Percentiles rank a stretch among this genome's conserved stretches.
phyloP scores from a whole-genome alignment of 2,888 invertebrate species.

The Drosophila quinaria region DNA sequence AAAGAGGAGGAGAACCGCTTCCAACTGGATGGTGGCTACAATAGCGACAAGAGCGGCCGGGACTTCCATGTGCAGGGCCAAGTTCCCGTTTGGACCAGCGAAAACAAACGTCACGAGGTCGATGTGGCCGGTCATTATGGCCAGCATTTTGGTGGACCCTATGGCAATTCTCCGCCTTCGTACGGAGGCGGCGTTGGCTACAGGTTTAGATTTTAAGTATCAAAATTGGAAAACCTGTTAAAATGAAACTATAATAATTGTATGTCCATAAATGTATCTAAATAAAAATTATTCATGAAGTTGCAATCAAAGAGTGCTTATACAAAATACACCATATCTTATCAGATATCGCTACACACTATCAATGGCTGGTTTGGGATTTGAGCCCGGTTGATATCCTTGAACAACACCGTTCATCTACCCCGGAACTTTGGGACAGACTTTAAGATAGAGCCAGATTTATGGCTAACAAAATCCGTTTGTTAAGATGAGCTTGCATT shows the following conservation, averaged over 20 bases:
- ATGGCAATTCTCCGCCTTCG: slow-evolving; percentile 71
- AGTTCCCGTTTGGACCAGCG: slow-evolving; percentile 76
- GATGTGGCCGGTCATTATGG: slow-evolving; percentile 70
- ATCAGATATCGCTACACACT: neutral
- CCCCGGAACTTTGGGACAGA: slow-evolving; percentile 49
- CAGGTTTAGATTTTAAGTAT: slow-evolving; percentile 46
- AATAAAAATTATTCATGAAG: slow-evolving; percentile 16
- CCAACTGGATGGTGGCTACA: slow-evolving; percentile 46
- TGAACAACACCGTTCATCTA: slow-evolving; percentile 47
- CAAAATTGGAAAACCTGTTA: neutral
- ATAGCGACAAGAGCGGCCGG: slow-evolving; percentile 55
- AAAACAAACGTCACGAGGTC: slow-evolving; percentile 75
- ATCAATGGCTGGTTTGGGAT: neutral
- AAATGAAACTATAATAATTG: neutral
- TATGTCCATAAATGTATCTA: slow-evolving; percentile 9
- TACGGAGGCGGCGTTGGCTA: slow-evolving; percentile 58
- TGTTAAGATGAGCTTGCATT: slow-evolving; percentile 69
- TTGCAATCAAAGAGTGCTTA: neutral
- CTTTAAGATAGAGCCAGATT: slow-evolving; percentile 3
- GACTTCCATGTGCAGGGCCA: slow-evolving; percentile 61
- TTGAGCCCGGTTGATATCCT: slow-evolving; percentile 32
- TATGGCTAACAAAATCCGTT: slow-evolving; percentile 20
- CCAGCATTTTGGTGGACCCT: slow-evolving; percentile 81
- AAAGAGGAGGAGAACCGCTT: slow-evolving; percentile 31
- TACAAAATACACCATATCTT: neutral